phyloP scores from a whole-genome alignment of 2,888 invertebrate genomes.

The Agrotis segetum region DNA sequence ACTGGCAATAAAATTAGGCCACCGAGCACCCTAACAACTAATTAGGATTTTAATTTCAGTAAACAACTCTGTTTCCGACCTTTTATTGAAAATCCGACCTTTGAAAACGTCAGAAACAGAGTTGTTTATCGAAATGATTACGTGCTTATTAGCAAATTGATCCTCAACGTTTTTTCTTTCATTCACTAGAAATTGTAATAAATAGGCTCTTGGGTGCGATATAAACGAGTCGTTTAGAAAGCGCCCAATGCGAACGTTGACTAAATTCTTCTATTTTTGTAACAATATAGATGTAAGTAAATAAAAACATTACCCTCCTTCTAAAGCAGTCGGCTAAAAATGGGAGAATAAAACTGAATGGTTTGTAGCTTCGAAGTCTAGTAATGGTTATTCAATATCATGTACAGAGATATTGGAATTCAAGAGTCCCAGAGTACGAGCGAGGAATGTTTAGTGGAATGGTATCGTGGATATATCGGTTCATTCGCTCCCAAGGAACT shows the following conservation, averaged over 20 bases:
- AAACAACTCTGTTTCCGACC: slow-evolving; percentile 23
- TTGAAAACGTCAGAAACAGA: neutral
- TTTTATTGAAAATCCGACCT: slow-evolving; percentile 18
- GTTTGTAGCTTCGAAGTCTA: slow-evolving; percentile 14
- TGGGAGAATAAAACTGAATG: slow-evolving; percentile 36
- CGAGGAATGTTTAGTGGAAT: slow-evolving; percentile 29
- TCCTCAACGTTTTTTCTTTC: neutral
- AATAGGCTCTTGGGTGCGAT: too few relatives aligned
- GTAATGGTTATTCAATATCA: slow-evolving; percentile 56
- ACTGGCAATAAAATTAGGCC: neutral
- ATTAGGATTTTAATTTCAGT: slow-evolving; percentile 9
- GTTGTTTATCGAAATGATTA: neutral
- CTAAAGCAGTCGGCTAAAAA: too few relatives aligned
- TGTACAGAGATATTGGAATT: slow-evolving; percentile 38
- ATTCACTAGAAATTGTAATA: too few relatives aligned
- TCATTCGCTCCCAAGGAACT: slow-evolving; percentile 23
- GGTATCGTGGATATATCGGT: slow-evolving; percentile 25
- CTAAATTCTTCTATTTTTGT: slow-evolving; percentile 1
- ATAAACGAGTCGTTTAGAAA: too few relatives aligned
- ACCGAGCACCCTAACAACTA: neutral
- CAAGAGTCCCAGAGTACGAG: slow-evolving; percentile 5
- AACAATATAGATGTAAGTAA: neutral
- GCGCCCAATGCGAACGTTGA: too few relatives aligned
- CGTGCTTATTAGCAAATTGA: slow-evolving; percentile 4
- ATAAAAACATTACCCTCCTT: too few relatives aligned